A percentile compares a stretch with the other conserved stretches of the same genome.
phyloP scores from a whole-genome alignment of 2,888 invertebrate genomes.

The Priocnemis perturbator region DNA sequence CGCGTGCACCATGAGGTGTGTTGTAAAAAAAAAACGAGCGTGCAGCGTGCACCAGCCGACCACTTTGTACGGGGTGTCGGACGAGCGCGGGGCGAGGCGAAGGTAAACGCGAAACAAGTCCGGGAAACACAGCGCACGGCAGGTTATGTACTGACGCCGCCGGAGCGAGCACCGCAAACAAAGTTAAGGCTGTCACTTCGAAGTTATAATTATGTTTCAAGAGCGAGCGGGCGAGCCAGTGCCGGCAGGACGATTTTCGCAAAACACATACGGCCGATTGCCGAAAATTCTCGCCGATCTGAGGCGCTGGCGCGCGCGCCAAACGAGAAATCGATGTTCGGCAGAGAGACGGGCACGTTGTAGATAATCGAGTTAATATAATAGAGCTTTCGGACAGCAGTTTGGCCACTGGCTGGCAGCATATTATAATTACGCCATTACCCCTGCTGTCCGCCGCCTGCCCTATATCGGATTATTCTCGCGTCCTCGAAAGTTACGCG shows the following conservation, averaged over 20 bases:
- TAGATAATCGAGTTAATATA: neutral
- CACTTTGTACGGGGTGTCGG: neutral
- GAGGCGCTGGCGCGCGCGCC: no score
- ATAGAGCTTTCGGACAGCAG: no score
- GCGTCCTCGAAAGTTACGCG: no score
- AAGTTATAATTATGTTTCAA: slow-evolving; percentile 19
- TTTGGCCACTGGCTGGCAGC: no score
- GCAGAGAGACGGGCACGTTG: neutral
- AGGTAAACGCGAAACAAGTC: slow-evolving; percentile 2
- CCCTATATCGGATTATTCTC: no score
- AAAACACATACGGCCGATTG: neutral
- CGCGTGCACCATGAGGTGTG: no score
- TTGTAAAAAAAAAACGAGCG: no score
- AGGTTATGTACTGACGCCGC: no score
- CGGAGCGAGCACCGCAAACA: slow-evolving; percentile 8
- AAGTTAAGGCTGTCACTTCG: slow-evolving; percentile 27
- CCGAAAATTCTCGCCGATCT: neutral
- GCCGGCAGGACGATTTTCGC: slow-evolving; percentile 5
- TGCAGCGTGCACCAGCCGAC: neutral
- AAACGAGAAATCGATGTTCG: no score
- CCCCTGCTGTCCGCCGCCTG: no score
- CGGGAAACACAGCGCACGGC: no score
- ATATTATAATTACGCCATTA: no score
- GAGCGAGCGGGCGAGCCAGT: neutral
- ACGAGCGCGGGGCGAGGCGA: neutral